Percentiles rank a stretch among this genome's conserved stretches.
These are phyloP conservation scores for Amiota communis DNA, from an alignment of 2,888 invertebrate genomes.

Conservation along the genomic window DNA sequence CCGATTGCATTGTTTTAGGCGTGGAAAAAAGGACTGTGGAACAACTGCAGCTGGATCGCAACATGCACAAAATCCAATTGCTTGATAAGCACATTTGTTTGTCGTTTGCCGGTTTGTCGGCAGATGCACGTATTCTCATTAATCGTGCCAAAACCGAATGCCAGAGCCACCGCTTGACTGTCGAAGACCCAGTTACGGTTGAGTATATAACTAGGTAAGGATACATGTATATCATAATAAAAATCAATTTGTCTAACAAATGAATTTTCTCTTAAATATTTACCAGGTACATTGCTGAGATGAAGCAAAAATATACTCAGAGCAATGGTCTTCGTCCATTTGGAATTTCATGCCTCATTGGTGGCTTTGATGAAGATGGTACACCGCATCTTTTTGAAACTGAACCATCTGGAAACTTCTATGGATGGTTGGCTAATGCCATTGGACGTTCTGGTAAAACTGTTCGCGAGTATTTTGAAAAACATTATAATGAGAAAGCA, in stretches of 20 bases:
- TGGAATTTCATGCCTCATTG: slow-evolving; percentile 96
- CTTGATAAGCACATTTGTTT: slow-evolving; percentile 98
- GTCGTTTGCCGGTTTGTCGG: slow-evolving; percentile 98
- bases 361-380: slow-evolving; percentile 97
- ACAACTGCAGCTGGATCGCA: slow-evolving; percentile 96
- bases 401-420: slow-evolving; percentile 98
- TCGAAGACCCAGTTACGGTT: slow-evolving; percentile 97
- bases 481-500: slow-evolving; percentile 73
- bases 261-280: not conserved
- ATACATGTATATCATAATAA: not conserved
- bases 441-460: slow-evolving; percentile 97
- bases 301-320: slow-evolving; percentile 97
- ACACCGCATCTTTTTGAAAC: slow-evolving; percentile 97
- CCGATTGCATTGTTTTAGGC: slow-evolving; percentile 94
- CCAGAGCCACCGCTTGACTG: slow-evolving; percentile 96
- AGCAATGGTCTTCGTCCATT: slow-evolving; percentile 98
- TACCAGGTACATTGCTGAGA: slow-evolving; percentile 78
- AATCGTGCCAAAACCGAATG: slow-evolving; percentile 97
- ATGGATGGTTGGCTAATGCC: slow-evolving; percentile 99
- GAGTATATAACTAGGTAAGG: slow-evolving; percentile 88
- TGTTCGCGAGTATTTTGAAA: slow-evolving; percentile 96
- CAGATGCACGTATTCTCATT: slow-evolving; percentile 97
- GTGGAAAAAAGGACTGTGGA: slow-evolving; percentile 99
- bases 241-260: slow-evolving; percentile 54
- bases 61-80: slow-evolving; percentile 95